These are phyloP conservation scores for Drosophila phalerata DNA, from an alignment of 2,888 invertebrate genomes.

Conservation along the genomic window DNA sequence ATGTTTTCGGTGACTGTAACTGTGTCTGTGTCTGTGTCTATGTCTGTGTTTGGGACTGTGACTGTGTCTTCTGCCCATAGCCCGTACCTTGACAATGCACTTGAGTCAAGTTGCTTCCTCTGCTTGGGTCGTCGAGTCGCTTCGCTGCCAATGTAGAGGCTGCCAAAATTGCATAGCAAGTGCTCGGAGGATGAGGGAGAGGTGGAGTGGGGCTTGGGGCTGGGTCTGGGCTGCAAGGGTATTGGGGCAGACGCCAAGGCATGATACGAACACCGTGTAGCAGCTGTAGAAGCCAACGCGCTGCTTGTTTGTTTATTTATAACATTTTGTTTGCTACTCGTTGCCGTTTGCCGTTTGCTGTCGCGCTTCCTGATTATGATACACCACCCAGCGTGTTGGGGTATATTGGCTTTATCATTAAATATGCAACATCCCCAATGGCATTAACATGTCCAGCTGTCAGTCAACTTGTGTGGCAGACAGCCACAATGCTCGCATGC, in stretches of 20 bases:
- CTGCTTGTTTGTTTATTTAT: constrained; percentile 69
- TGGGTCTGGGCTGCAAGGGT: constrained; percentile 9
- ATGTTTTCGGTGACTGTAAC: constrained; percentile 13
- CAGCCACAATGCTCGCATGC: constrained; percentile 5
- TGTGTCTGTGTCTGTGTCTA: constrained; percentile 16
- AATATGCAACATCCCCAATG: constrained; percentile 20
- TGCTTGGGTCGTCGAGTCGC: constrained; percentile 39
- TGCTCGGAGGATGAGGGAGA: background rate
- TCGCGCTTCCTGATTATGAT: constrained; percentile 70
- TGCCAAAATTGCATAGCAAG: constrained; percentile 60
- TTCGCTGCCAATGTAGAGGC: constrained; percentile 65
- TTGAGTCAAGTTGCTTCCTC: constrained; percentile 79
- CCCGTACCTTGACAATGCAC: constrained; percentile 77
- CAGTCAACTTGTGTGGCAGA: constrained; percentile 29
- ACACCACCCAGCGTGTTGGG: constrained; percentile 17
- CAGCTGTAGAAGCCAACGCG: constrained; percentile 35
- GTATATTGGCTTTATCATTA: constrained; percentile 55
- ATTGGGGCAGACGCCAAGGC: constrained; percentile 36
- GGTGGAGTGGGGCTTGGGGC: background rate
- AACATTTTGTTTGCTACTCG: constrained; percentile 71
- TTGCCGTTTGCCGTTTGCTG: constrained; percentile 33
- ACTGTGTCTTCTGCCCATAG: constrained; percentile 28
- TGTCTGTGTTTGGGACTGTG: constrained; percentile 30
- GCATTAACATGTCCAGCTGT: constrained; percentile 25
- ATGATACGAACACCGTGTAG: constrained; percentile 39